A percentile compares a stretch with the other conserved stretches of the same genome.
Evolutionary conservation across 2,888 invertebrate genomes (phyloP).

Genomic region (Diarsia mendica): DNA sequence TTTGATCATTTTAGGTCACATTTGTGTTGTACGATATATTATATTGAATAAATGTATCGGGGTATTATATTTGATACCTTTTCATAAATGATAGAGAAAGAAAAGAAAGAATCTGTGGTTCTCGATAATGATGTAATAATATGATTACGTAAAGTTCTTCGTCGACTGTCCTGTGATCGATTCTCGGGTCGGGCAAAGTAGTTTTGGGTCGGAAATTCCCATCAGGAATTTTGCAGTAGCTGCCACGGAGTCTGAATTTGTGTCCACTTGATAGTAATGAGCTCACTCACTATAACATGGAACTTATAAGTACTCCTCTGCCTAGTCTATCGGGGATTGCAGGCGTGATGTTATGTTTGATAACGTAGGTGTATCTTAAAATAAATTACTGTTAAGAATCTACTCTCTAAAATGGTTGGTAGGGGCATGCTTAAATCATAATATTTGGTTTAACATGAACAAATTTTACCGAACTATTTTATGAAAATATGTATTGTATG

Average conservation of each 20-base stretch:
- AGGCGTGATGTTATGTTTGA: neutral
- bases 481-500: too few relatives aligned
- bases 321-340: neutral
- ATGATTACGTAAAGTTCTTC: neutral
- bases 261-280: neutral
- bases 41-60: conserved; percentile 28
- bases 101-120: neutral
- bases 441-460: too few relatives aligned
- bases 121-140: neutral
- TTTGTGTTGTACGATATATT: conserved; percentile 24
- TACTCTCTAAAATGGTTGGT: too few relatives aligned
- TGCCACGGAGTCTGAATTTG: neutral
- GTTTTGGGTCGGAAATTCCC: neutral
- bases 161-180: neutral
- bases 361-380: neutral
- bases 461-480: too few relatives aligned
- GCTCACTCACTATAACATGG: neutral
- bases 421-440: neutral
- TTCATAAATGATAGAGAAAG: neutral
- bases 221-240: neutral
- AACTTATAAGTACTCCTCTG: neutral
- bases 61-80: conserved; percentile 2
- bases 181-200: neutral
- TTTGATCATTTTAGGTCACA: conserved; percentile 40
- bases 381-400: neutral